phyloP scores from a whole-genome alignment of 2,888 invertebrate species.

The Eupithecia pulchellata region DNA sequence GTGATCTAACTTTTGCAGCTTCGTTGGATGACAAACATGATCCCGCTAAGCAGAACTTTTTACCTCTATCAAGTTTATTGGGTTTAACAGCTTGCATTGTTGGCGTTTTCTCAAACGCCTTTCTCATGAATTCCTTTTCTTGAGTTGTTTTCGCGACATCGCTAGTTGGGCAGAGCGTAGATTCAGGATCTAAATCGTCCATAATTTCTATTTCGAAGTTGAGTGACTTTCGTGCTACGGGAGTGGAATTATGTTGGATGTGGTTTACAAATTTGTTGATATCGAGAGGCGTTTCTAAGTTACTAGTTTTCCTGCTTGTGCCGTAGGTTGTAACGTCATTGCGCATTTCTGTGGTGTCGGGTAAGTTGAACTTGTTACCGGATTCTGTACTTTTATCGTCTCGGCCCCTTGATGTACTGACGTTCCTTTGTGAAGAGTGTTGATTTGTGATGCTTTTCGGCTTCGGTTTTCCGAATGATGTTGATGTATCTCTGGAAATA shows the following conservation, averaged over 20 bases:
- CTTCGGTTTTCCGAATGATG: slow-evolving; percentile 60
- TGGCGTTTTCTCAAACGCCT: slow-evolving; percentile 69
- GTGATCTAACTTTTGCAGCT: slow-evolving; percentile 56
- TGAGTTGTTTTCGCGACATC: slow-evolving; percentile 68
- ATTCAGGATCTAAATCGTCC: slow-evolving; percentile 59
- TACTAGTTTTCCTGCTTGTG: slow-evolving; percentile 44
- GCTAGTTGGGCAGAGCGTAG: slow-evolving; percentile 66
- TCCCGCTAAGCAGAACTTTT: slow-evolving; percentile 63
- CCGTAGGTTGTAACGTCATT: slow-evolving; percentile 59
- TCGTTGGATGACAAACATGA: slow-evolving; percentile 66
- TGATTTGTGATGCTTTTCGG: slow-evolving; percentile 47
- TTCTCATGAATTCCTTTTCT: slow-evolving; percentile 72
- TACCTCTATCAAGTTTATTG: slow-evolving; percentile 38
- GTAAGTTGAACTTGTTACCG: slow-evolving; percentile 57
- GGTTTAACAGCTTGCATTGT: slow-evolving; percentile 50
- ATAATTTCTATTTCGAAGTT: slow-evolving; percentile 58
- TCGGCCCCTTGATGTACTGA: slow-evolving; percentile 40
- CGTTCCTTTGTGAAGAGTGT: slow-evolving; percentile 48
- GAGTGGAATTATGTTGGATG: slow-evolving; percentile 75
- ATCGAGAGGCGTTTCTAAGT: slow-evolving; percentile 67
- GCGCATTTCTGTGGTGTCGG: slow-evolving; percentile 56
- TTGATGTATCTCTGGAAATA: slow-evolving; percentile 60
- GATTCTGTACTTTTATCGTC: slow-evolving; percentile 33
- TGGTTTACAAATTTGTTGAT: slow-evolving; percentile 72
- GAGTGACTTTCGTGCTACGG: slow-evolving; percentile 73